phyloP scores from a whole-genome alignment of 53 echinoderm and acorn worm genomes.

The Hippasteria phrygiana region DNA sequence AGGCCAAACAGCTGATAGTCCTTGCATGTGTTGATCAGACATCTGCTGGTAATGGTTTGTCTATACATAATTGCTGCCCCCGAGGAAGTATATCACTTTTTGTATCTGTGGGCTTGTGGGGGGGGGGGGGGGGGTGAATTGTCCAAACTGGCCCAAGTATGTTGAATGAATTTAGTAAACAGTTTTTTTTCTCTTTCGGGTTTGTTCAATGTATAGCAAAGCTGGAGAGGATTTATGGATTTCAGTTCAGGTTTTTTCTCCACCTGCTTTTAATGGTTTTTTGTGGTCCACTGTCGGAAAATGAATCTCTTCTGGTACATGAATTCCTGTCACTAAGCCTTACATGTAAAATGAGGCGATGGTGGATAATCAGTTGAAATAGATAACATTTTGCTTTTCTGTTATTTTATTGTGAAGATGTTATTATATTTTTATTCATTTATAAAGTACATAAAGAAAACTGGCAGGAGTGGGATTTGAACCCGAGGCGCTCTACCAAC shows the following conservation, averaged over 20 bases:
- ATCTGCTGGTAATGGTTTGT: neutral
- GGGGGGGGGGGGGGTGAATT: too few species aligned
- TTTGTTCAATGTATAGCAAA: neutral
- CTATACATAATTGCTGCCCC: neutral
- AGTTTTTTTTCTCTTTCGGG: neutral
- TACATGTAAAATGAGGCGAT: too few species aligned
- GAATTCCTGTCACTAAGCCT: too few species aligned
- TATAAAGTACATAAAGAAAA: too few species aligned
- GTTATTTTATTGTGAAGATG: too few species aligned
- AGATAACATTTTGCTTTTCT: too few species aligned
- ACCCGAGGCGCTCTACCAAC: too few species aligned
- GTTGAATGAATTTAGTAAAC: neutral
- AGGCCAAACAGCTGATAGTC: slow-evolving; percentile 11
- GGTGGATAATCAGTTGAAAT: too few species aligned
- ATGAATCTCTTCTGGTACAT: neutral
- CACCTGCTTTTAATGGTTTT: neutral
- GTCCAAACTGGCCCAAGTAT: too few species aligned
- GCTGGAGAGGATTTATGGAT: neutral
- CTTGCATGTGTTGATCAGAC: neutral
- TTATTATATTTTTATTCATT: too few species aligned
- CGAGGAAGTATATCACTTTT: neutral
- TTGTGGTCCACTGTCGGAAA: neutral
- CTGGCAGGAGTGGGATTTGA: too few species aligned
- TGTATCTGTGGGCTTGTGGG: too few species aligned
- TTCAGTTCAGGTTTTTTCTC: neutral